These are phyloP conservation scores for Pseudopodoces humilis DNA, from an alignment of 2,113 vertebrate genomes.

Conservation along the genomic window DNA sequence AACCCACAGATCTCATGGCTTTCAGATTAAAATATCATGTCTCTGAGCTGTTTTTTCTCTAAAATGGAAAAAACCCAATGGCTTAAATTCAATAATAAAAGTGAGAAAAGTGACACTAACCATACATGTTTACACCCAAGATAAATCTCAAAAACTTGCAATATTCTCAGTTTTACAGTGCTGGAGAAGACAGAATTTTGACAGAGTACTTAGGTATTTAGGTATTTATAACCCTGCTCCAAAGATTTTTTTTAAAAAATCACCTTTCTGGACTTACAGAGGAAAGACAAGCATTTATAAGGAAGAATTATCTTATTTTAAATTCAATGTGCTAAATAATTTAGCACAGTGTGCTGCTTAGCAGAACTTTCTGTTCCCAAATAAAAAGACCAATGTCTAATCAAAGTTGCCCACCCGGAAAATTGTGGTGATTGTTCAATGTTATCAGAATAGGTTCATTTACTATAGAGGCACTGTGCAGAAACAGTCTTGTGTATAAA, in stretches of 20 bases:
- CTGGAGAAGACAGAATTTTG: neutral
- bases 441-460: slow-evolving; percentile 47
- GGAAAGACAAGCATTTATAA: slow-evolving; percentile 1
- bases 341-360: neutral
- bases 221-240: neutral
- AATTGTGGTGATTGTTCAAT: slow-evolving; percentile 45
- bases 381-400: slow-evolving; percentile 33
- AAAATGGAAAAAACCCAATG: neutral
- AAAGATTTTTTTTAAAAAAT: neutral
- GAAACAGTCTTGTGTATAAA: slow-evolving; percentile 25
- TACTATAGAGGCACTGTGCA: neutral
- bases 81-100: neutral
- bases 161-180: neutral
- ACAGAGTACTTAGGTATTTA: neutral
- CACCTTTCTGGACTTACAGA: neutral
- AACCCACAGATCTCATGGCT: neutral
- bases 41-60: neutral
- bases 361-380: neutral
- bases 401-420: slow-evolving; percentile 55
- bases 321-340: slow-evolving; percentile 11
- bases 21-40: neutral
- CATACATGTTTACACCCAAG: neutral
- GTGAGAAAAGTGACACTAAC: neutral
- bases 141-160: neutral
- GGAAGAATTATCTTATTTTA: slow-evolving; percentile 36